These are phyloP conservation scores for Drosophila differens DNA, from an alignment of 2,888 invertebrate species.

Conservation along the genomic window DNA sequence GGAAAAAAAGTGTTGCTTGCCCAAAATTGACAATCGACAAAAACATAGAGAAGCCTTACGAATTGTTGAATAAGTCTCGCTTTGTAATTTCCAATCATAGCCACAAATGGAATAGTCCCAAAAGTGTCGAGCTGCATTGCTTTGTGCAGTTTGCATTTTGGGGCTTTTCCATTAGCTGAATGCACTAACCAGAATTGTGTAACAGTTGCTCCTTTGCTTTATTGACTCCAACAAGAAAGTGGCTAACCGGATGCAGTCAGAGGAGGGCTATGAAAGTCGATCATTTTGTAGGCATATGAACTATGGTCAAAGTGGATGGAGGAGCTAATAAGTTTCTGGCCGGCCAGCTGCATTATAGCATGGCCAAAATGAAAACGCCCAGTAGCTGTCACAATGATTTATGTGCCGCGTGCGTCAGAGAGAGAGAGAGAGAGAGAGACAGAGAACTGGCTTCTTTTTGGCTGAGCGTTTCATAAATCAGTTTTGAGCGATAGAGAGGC, in stretches of 20 bases:
- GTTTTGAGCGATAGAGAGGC: constrained; percentile 14
- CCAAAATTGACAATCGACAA: no score
- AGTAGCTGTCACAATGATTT: constrained; percentile 76
- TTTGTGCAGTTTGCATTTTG: neutral
- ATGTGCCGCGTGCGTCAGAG: constrained; percentile 51
- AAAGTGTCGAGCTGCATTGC: neutral
- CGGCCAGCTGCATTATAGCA: constrained; percentile 29
- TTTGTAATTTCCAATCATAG: neutral
- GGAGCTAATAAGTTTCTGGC: constrained; percentile 23
- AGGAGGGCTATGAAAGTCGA: constrained; percentile 21
- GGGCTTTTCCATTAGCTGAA: neutral
- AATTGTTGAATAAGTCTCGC: neutral
- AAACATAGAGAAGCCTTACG: neutral
- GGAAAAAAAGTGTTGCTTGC: no score
- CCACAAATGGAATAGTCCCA: constrained; percentile 5
- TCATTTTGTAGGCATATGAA: neutral
- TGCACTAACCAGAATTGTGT: constrained; percentile 14
- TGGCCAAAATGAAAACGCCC: constrained; percentile 60
- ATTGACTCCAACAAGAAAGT: constrained; percentile 16
- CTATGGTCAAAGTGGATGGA: neutral
- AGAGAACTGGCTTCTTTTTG: neutral
- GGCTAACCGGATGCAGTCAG: constrained; percentile 28
- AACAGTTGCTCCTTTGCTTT: constrained; percentile 8
- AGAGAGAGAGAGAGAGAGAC: neutral
- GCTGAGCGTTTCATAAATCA: constrained; percentile 53